These are phyloP conservation scores for Drosophila maculinotata DNA, from an alignment of 2,888 invertebrate genomes.

Conservation along the genomic window DNA sequence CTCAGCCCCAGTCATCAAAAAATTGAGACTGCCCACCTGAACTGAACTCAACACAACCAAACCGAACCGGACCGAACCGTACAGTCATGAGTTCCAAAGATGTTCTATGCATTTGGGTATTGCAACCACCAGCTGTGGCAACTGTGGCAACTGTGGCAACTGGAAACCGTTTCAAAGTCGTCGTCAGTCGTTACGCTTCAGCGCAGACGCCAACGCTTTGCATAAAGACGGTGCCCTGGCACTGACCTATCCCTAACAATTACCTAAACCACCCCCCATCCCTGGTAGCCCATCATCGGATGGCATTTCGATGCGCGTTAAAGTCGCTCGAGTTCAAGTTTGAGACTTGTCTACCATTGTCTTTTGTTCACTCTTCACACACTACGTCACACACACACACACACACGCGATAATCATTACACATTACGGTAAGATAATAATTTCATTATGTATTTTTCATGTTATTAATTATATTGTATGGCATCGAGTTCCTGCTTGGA, in stretches of 20 bases:
- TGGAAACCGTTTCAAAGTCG: conserved; percentile 62
- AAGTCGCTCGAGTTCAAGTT: conserved; percentile 60
- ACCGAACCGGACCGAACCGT: not conserved
- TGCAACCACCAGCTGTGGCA: conserved; percentile 42
- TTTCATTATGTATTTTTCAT: conserved; percentile 80
- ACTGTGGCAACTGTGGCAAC: conserved; percentile 19
- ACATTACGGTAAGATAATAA: conserved; percentile 78
- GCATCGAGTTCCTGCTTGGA: conserved; percentile 57
- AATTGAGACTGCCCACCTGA: conserved; percentile 67
- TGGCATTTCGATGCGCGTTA: conserved; percentile 62
- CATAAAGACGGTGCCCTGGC: conserved; percentile 44
- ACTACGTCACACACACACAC: conserved; percentile 39
- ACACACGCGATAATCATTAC: conserved; percentile 68
- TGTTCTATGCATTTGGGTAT: conserved; percentile 17
- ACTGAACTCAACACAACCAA: too few species aligned
- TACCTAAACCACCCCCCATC: not conserved
- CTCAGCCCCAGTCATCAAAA: conserved; percentile 62
- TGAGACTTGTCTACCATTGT: conserved; percentile 63
- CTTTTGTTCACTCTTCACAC: conserved; percentile 55
- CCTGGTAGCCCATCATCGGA: conserved; percentile 19
- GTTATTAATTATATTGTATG: conserved; percentile 77
- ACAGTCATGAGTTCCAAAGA: conserved; percentile 7
- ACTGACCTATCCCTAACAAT: conserved; percentile 68
- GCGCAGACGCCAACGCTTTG: conserved; percentile 61
- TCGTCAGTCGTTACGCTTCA: conserved; percentile 71